Conservation (phyloP, 2,797 vertebrate species). For the Macropodus opercularis region DNA sequence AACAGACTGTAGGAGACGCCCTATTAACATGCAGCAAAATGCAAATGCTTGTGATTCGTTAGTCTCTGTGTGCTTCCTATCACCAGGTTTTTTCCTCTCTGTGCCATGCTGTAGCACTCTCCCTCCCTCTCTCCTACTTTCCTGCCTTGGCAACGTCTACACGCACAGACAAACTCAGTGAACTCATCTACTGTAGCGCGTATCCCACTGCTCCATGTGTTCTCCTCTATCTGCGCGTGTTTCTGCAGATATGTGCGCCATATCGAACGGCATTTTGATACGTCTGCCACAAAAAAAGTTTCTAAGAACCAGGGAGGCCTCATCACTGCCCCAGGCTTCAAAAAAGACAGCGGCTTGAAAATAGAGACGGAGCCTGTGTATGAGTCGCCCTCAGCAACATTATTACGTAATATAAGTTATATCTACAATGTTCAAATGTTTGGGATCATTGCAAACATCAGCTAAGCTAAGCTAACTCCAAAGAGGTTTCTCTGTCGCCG, state of each 20-base stretch:
- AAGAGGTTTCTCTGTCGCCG: no score
- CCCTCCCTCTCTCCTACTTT: conserved; percentile 45
- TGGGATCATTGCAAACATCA: no score
- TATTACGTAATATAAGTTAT: no score
- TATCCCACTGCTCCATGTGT: conserved; percentile 46
- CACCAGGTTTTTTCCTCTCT: conserved; percentile 37
- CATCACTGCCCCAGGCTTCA: conserved; percentile 31
- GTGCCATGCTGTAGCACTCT: conserved; percentile 43
- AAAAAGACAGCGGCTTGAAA: conserved; percentile 52
- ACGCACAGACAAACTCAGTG: conserved; percentile 62
- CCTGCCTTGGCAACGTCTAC: conserved; percentile 60
- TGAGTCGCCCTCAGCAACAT: conserved; percentile 40
- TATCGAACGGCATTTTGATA: conserved; percentile 63
- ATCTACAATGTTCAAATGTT: no score
- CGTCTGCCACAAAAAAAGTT: conserved; percentile 33
- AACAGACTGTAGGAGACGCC: conserved; percentile 52
- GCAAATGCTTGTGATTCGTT: conserved; percentile 61
- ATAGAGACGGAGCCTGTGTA: conserved; percentile 48
- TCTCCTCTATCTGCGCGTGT: conserved; percentile 30
- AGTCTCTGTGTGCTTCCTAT: conserved; percentile 56
- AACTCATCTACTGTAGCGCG: conserved; percentile 61
- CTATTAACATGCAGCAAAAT: conserved; percentile 66
- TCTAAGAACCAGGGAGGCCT: conserved; percentile 31
- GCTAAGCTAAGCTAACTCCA: no score
- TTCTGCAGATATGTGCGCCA: conserved; percentile 37